phyloP scores from a whole-genome alignment of 2,797 vertebrate species.

The Danionella dracula region DNA sequence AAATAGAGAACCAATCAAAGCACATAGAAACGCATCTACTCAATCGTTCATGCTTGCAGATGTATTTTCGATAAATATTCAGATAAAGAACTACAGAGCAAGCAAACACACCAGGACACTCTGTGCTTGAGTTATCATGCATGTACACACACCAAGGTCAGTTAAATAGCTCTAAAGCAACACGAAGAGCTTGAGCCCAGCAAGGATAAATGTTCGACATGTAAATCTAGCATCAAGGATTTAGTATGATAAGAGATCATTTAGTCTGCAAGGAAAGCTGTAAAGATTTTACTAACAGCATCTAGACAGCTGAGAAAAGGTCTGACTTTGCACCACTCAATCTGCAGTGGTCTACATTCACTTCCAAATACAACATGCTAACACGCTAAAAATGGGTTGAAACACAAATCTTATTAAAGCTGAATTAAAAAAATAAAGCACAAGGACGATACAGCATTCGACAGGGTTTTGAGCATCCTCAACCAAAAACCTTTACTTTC shows the following conservation, averaged over 20 bases:
- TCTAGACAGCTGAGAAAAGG: background rate
- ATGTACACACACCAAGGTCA: constrained; percentile 26
- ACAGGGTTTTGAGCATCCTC: background rate
- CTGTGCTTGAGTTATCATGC: background rate
- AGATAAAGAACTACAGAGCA: background rate
- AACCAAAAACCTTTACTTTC: background rate
- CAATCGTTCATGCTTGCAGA: background rate
- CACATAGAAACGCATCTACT: background rate
- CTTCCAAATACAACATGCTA: background rate
- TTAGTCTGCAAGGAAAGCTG: background rate
- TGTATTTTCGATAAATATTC: background rate
- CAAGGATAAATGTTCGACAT: background rate
- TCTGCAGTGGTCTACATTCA: background rate
- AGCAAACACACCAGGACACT: constrained; percentile 10
- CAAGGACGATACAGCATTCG: background rate
- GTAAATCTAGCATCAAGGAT: too few relatives aligned
- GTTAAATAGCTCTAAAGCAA: constrained; percentile 14
- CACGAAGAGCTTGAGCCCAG: background rate
- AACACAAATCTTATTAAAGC: background rate
- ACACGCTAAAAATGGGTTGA: background rate
- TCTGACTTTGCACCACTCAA: constrained; percentile 2
- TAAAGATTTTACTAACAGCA: background rate
- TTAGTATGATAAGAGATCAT: background rate
- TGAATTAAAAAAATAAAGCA: background rate
- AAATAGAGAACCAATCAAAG: background rate